Evolutionary conservation across 37 sponge, comb jelly and placozoan species (phyloP), one percentile per base, ranked within the genome.

Genomic region (Hormiphora californensis): DNA sequence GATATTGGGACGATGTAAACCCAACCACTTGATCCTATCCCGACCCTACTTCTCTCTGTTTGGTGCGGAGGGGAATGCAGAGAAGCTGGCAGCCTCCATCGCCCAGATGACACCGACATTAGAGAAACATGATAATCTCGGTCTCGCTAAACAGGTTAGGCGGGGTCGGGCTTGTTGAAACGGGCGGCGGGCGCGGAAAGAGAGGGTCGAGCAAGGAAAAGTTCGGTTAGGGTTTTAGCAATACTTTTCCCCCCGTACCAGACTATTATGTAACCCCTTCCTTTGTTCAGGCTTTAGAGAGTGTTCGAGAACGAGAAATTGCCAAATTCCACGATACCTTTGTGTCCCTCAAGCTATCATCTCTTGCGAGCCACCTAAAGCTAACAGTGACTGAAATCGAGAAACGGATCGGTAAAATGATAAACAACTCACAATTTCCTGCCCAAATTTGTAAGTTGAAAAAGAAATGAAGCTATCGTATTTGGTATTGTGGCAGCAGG

Each of bases 51-150:
- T 22, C 81, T 43, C 40, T 17, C 44, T 73, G 27, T 21, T 73
- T 5, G 81, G 46, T 4, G 81, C 81, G 0, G 81, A 73, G 81
- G 81, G 25, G 81, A 46, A 73, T 30, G 9, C 81, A 1, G 81
- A 73, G 81, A 73, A 33, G 46, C 43, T 73, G 28, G 81, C 81
- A 73, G 81, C 81, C n/a, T 28, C 81, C 38, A 73, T 73, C 81
- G 81, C 81, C 43, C 81, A 73, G 81, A 73, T 73, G 81, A 73
- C 81, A 17, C 81, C 81, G 5, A 23, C 43, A 4, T 21, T 73
- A 28, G 81, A 73, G 81, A 73, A 73, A 73, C 81, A 73, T 7
- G 17, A 36, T 30, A 73, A 73, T 30, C 46, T 73, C 30, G 81
- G 81, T 0, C 46, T 73, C 7, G 81, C 81, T 41, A 73, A 73